Conservation (phyloP, 2,113 vertebrate species). For the Siniperca knerii region DNA sequence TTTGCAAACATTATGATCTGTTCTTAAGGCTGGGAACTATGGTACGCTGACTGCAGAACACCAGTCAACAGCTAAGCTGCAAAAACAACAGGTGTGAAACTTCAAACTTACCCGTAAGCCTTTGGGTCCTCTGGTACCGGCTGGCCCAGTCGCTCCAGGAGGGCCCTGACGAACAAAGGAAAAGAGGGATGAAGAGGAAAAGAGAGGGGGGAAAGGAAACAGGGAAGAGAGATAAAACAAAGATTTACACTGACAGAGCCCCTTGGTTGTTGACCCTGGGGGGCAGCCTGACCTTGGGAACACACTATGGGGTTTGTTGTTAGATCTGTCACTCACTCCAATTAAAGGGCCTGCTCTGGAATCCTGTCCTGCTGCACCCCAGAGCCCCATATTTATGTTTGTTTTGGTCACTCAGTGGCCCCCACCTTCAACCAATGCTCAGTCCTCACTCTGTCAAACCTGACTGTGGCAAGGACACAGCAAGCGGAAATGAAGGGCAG, state of each 20-base stretch:
- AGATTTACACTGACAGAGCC: conserved; percentile 72
- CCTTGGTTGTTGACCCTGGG: conserved; percentile 63
- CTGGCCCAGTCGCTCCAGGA: conserved; percentile 86
- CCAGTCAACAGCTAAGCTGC: conserved; percentile 19
- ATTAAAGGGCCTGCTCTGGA: conserved; percentile 74
- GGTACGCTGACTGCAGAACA: background rate
- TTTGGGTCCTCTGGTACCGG: conserved; percentile 91
- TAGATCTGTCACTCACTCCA: conserved; percentile 78
- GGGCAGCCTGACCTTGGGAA: conserved; percentile 68
- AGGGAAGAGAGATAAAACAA: conserved; percentile 61
- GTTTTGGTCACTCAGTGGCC: conserved; percentile 75
- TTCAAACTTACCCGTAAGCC: conserved; percentile 89
- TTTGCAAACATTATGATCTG: conserved; percentile 19
- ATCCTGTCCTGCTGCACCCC: conserved; percentile 64
- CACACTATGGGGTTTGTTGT: conserved; percentile 78
- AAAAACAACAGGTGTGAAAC: conserved; percentile 34
- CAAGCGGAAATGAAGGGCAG: conserved; percentile 27
- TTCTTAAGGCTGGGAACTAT: background rate
- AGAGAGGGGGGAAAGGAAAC: conserved; percentile 14
- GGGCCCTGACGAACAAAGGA: conserved; percentile 86
- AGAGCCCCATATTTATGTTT: conserved; percentile 78
- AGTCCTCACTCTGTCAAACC: conserved; percentile 46
- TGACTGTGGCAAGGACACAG: conserved; percentile 30
- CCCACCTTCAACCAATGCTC: conserved; percentile 45
- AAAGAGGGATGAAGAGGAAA: conserved; percentile 27